Evolutionary conservation across 2,113 vertebrate species (phyloP), one percentile per base, ranked within the genome.

Genomic region (Phrynosoma platyrhinos): DNA sequence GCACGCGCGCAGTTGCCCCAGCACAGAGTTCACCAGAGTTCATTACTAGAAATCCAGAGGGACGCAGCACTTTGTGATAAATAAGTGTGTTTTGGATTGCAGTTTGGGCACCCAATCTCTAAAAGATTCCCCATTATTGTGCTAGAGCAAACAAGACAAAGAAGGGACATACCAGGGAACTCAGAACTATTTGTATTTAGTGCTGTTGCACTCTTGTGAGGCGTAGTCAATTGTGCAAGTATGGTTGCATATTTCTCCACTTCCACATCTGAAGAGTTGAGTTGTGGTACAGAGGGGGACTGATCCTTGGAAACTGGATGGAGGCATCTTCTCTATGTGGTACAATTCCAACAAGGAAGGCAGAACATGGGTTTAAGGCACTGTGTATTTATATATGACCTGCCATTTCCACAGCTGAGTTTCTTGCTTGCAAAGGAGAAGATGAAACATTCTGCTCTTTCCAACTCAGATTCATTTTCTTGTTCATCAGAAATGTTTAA

Each of bases 401-500:
- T 55, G 21, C 66, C 40, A 6, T 72, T 87, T 80, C 58, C 7
- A 72, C 23, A 27, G 21, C 20, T 55, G n/a, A 80, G 9, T 79
- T 40, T 68, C 62, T 86, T 14, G 16, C 32, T 66, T 77, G n/a
- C 68, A 87, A 87, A 42, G 30, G 53, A 30, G 6, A 32, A 81
- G 27, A 81, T 40, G 9, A 40, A 12, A 62, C 23, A 30, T 74
- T 71, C 9, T 81, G 69, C 53, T 21, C n/a, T 52, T 58, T 81
- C 21, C 21, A 52, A 36, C 69, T 72, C 68, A 23, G 4, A 8
- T 55, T 80, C 52, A 21, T 40, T 86, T 72, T 62, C 36, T 62
- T 53, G 52, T 71, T 87, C 23, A 80, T n/a, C 23, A 42, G 66
- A 80, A 87, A 80, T 5, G 8, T 81, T 81, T 81, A 87, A 80